Evolutionary conservation across 2,888 invertebrate species (phyloP).

Genomic region (Empis stercorea): DNA sequence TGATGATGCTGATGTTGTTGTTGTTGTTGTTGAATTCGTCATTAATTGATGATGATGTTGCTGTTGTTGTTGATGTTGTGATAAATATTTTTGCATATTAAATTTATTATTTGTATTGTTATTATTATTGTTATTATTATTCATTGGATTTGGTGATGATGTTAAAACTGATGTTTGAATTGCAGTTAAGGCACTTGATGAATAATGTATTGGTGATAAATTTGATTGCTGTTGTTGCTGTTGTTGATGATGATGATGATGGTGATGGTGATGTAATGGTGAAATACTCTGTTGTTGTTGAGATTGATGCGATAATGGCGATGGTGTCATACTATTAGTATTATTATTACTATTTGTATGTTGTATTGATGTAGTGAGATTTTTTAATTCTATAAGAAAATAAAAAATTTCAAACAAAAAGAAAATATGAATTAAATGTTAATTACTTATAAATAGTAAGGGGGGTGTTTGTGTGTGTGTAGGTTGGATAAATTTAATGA

Average conservation of each 20-base stretch:
- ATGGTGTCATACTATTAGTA: slow-evolving; percentile 13
- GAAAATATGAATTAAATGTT: neutral
- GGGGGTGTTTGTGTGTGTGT: no score
- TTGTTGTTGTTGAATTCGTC: slow-evolving; percentile 8
- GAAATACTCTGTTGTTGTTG: slow-evolving; percentile 15
- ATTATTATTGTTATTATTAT: slow-evolving; percentile 9
- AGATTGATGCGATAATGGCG: slow-evolving; percentile 14
- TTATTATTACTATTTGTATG: slow-evolving; percentile 11
- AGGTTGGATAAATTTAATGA: no score
- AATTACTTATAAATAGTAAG: no score
- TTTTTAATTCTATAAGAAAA: slow-evolving; percentile 15
- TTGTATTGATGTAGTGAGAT: slow-evolving; percentile 15
- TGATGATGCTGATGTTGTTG: slow-evolving; percentile 7
- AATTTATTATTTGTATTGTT: slow-evolving; percentile 7
- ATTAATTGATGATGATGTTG: slow-evolving; percentile 12
- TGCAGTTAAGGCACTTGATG: slow-evolving; percentile 18
- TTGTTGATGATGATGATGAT: slow-evolving; percentile 11
- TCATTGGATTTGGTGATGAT: slow-evolving; percentile 8
- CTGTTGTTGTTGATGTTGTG: slow-evolving; percentile 17
- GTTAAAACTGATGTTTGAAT: slow-evolving; percentile 8
- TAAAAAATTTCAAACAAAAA: neutral
- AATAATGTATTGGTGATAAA: slow-evolving; percentile 4
- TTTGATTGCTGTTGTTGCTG: neutral
- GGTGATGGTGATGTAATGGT: slow-evolving; percentile 8
- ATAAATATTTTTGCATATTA: slow-evolving; percentile 1